A percentile compares a stretch with the other conserved stretches of the same genome.
Evolutionary conservation across 2,113 vertebrate genomes (phyloP).

Genomic region (Podiceps cristatus): DNA sequence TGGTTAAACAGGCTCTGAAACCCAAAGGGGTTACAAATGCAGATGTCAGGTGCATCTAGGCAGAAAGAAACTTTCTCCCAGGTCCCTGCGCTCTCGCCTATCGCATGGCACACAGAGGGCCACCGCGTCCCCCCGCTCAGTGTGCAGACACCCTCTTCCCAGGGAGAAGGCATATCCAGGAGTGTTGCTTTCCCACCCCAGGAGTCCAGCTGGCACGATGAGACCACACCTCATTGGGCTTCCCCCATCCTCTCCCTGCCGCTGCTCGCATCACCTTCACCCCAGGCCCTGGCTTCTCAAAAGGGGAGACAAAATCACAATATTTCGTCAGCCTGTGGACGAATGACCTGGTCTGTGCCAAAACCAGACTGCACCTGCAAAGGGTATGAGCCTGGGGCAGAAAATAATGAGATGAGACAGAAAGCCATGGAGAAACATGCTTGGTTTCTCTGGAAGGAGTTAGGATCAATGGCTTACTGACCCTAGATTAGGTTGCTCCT

Average conservation of each 20-base stretch:
- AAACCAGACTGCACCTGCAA: neutral
- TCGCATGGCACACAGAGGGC: neutral
- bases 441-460: neutral
- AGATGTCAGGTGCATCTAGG: neutral
- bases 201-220: accelerated
- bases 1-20: neutral
- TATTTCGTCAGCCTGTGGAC: neutral
- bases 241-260: neutral
- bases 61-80: neutral
- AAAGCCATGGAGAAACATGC: neutral
- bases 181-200: accelerated
- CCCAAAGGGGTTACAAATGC: neutral
- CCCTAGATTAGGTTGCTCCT: neutral
- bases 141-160: accelerated
- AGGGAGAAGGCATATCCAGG: neutral
- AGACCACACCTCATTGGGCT: neutral
- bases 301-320: neutral
- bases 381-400: neutral
- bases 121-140: accelerated
- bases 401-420: neutral
- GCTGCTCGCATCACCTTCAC: neutral
- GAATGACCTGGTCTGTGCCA: neutral
- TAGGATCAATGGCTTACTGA: neutral
- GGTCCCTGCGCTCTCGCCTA: neutral
- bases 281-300: neutral